These are phyloP conservation scores for Porites lobata DNA, from an alignment of 92 coral and sea anemone species.

Conservation along the genomic window DNA sequence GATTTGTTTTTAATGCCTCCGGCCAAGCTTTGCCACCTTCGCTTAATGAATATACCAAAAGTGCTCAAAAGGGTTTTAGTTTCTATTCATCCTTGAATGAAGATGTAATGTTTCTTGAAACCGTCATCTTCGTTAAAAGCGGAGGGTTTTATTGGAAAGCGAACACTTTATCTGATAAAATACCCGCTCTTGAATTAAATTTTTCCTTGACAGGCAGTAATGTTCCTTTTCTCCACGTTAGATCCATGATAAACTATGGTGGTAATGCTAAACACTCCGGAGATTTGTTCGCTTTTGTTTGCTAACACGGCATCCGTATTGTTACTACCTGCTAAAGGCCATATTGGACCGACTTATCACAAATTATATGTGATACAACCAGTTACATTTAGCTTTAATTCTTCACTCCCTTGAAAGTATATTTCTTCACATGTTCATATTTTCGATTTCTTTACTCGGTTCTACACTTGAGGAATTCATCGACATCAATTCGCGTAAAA, in stretches of 20 bases:
- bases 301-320: not conserved
- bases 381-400: no score
- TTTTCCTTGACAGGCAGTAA: not conserved
- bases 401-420: no score
- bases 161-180: not conserved
- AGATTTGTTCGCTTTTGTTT: not conserved
- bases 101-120: not conserved
- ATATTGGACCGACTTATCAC: not conserved
- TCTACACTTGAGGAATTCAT: no score
- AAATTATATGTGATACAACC: no score
- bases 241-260: no score
- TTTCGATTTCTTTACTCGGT: no score
- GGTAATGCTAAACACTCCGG: no score
- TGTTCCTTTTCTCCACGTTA: not conserved
- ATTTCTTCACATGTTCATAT: no score
- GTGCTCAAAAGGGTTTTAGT: not conserved
- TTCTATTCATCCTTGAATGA: not conserved
- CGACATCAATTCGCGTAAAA: no score
- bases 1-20: constrained; percentile 1
- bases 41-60: not conserved
- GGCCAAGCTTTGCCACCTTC: not conserved
- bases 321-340: not conserved
- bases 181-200: not conserved
- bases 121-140: constrained; percentile 3
- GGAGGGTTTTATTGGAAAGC: not conserved